Evolutionary conservation across 2,888 invertebrate species (phyloP).

Genomic region (Eurois occulta): DNA sequence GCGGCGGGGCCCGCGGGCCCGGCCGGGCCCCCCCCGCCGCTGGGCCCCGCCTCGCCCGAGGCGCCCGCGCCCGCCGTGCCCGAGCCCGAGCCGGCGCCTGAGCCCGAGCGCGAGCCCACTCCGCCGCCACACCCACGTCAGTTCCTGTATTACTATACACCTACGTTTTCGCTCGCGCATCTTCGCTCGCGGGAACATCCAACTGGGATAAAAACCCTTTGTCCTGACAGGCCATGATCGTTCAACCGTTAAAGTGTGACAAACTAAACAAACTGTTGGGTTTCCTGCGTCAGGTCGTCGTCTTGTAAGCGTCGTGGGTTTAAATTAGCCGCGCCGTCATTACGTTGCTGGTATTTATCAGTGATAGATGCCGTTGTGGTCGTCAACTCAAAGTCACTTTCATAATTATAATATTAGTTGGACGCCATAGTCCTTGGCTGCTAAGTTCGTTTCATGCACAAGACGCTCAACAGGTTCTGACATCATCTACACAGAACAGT

Average conservation of each 20-base stretch:
- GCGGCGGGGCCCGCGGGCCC: conserved; percentile 58
- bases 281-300: no score
- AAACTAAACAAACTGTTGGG: no score
- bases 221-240: background rate
- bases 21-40: conserved; percentile 47
- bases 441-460: no score
- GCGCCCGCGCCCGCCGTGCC: conserved; percentile 64
- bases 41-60: conserved; percentile 64
- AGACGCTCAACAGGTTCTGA: no score
- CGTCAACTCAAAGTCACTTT: no score
- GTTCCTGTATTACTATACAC: background rate
- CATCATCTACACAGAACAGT: background rate
- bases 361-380: no score
- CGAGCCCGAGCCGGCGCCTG: conserved; percentile 72
- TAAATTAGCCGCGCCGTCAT: no score
- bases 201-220: background rate
- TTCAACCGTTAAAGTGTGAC: background rate
- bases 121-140: conserved; percentile 73
- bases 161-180: background rate
- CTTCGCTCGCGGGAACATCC: background rate
- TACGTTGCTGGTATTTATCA: no score
- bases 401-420: no score
- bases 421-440: no score
- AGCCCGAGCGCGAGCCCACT: conserved; percentile 75
- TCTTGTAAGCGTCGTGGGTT: no score